Percentiles rank a stretch among this genome's conserved stretches.
Evolutionary conservation across 1,140 invertebrate species (phyloP).

Genomic region (Stratiolaelaps scimitus): DNA sequence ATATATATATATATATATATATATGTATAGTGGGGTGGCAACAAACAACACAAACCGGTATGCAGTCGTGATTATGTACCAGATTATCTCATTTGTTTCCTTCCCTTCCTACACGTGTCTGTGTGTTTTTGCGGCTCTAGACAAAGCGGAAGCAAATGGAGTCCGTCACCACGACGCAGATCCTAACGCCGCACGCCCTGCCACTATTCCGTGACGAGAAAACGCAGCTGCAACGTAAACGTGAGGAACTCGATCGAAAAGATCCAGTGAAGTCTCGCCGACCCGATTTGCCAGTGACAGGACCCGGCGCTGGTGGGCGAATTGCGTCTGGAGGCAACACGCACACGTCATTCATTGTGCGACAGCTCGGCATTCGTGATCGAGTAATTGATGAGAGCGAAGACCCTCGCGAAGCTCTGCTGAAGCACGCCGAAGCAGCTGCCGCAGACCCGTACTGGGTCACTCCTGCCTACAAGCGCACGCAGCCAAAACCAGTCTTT

Average conservation of each 20-base stretch:
- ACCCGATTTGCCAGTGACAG: constrained; percentile 88
- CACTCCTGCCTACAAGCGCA: constrained; percentile 68
- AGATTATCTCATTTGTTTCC: no score
- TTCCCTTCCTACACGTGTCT: no score
- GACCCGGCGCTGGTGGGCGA: constrained; percentile 63
- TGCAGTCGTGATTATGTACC: no score
- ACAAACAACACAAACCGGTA: no score
- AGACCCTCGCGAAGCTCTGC: constrained; percentile 87
- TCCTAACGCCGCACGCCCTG: constrained; percentile 93
- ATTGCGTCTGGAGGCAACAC: constrained; percentile 90
- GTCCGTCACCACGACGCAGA: constrained; percentile 73
- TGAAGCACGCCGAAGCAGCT: constrained; percentile 93
- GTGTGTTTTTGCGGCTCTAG: neutral
- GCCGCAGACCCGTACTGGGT: constrained; percentile 95
- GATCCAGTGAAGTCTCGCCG: constrained; percentile 81
- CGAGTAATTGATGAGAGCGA: constrained; percentile 89
- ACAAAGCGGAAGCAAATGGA: constrained; percentile 48
- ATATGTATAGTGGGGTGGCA: no score
- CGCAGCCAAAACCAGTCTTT: constrained; percentile 42
- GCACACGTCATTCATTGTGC: constrained; percentile 88
- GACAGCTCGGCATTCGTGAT: constrained; percentile 72
- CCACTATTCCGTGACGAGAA: constrained; percentile 88
- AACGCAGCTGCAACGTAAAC: constrained; percentile 71
- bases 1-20: no score
- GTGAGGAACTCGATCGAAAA: constrained; percentile 76